Evolutionary conservation across 2,888 invertebrate genomes (phyloP).

Genomic region (Agriopis marginaria): DNA sequence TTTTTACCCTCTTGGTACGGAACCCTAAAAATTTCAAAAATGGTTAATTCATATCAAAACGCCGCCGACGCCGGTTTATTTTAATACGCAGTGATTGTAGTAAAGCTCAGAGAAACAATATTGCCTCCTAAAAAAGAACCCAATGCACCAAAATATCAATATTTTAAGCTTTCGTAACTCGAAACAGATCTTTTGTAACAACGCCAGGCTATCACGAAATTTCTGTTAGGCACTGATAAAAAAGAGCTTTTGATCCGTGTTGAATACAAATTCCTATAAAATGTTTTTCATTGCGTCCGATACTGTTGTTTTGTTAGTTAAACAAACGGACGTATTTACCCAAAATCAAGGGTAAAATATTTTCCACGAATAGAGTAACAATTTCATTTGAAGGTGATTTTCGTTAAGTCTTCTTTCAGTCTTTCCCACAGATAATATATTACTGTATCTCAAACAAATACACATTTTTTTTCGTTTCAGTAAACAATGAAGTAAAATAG

Average conservation of each 20-base stretch:
- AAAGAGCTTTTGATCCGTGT: slow-evolving; percentile 23
- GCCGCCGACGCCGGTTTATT: no score
- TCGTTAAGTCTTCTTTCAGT: not conserved
- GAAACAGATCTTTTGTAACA: slow-evolving; percentile 1
- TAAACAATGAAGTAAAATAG: no score
- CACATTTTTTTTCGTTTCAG: no score
- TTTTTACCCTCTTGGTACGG: no score
- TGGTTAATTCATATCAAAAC: no score
- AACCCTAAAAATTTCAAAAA: no score
- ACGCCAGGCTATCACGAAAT: slow-evolving; percentile 18
- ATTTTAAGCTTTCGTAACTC: no score
- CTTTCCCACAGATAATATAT: not conserved
- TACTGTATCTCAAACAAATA: no score
- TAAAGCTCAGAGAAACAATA: no score
- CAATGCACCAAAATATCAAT: no score
- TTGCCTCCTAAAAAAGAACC: no score
- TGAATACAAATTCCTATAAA: slow-evolving; percentile 31
- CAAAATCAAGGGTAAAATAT: slow-evolving; percentile 27
- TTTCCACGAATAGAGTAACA: not conserved
- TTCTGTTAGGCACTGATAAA: slow-evolving; percentile 27
- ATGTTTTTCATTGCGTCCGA: slow-evolving; percentile 32
- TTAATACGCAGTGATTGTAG: no score
- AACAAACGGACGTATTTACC: slow-evolving; percentile 35
- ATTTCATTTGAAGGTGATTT: not conserved
- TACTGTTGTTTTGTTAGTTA: slow-evolving; percentile 38